These are phyloP conservation scores for Pectinophora gossypiella DNA, from an alignment of 1,140 invertebrate genomes.

Conservation along the genomic window DNA sequence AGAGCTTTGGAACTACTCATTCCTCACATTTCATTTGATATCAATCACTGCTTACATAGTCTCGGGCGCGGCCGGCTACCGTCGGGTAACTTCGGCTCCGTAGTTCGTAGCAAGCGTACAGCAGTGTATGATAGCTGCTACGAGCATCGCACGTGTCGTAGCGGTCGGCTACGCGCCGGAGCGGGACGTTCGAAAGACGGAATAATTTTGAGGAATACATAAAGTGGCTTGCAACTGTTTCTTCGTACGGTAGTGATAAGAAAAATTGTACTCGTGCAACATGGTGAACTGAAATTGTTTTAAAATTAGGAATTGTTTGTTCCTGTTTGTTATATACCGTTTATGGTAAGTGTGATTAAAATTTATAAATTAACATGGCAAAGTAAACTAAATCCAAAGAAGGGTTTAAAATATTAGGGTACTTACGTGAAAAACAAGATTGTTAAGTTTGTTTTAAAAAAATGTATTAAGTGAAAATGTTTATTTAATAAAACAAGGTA, in stretches of 20 bases:
- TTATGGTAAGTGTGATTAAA: background rate
- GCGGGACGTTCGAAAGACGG: constrained; percentile 28
- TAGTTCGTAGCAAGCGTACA: constrained; percentile 42
- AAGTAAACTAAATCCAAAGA: too few species aligned
- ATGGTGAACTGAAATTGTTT: background rate
- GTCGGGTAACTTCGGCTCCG: constrained; percentile 47
- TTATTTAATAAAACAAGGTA: too few species aligned
- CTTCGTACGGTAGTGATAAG: background rate
- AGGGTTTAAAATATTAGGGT: too few species aligned
- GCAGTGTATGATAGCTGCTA: constrained; percentile 40
- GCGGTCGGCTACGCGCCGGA: constrained; percentile 36
- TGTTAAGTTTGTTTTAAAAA: too few species aligned
- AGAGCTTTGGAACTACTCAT: constrained; percentile 65
- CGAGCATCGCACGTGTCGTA: constrained; percentile 45
- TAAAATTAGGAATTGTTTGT: background rate
- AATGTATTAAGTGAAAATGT: too few species aligned
- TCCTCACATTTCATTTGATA: constrained; percentile 72
- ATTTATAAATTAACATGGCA: too few species aligned
- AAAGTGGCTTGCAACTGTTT: background rate
- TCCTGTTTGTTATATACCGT: background rate
- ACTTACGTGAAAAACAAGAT: too few species aligned
- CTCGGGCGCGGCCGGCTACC: constrained; percentile 41
- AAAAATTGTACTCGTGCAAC: background rate
- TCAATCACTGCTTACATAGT: constrained; percentile 65
- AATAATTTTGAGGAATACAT: constrained; percentile 9